Percentiles rank a stretch among this genome's conserved stretches.
Conservation (phyloP, 2,888 invertebrate genomes). For the Drosophila neotestacea region DNA sequence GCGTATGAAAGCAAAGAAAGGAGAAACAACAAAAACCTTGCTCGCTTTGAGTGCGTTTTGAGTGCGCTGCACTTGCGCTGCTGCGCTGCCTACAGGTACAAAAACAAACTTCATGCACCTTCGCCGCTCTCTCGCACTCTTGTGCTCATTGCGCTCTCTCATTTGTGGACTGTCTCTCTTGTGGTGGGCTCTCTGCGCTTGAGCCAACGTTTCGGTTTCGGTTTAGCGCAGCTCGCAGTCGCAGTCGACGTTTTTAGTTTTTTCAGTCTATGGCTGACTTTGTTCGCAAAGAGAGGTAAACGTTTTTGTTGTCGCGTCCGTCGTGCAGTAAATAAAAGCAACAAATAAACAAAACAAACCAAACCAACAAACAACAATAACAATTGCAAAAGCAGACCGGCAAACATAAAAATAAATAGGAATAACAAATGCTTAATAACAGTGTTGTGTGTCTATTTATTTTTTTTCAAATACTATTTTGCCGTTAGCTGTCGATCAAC, state of each 20-base stretch:
- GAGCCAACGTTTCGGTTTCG: constrained; percentile 50
- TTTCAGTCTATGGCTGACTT: constrained; percentile 76
- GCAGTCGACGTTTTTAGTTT: constrained; percentile 42
- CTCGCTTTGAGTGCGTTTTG: constrained; percentile 58
- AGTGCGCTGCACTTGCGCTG: constrained; percentile 74
- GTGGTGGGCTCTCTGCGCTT: constrained; percentile 42
- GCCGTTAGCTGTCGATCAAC: constrained; percentile 21
- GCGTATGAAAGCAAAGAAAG: constrained; percentile 6
- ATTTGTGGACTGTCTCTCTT: neutral
- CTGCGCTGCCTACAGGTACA: constrained; percentile 70
- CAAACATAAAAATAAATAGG: constrained; percentile 8
- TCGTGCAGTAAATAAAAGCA: constrained; percentile 22
- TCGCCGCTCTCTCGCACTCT: neutral
- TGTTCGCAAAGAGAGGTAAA: constrained; percentile 73
- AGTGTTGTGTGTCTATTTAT: constrained; percentile 13
- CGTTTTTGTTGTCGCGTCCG: constrained; percentile 53
- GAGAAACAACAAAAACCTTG: constrained; percentile 15
- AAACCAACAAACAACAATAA: constrained; percentile 17
- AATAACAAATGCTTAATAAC: constrained; percentile 38
- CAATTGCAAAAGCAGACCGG: constrained; percentile 40
- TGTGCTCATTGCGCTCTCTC: constrained; percentile 12
- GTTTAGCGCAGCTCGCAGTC: constrained; percentile 32
- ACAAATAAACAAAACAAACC: constrained; percentile 19
- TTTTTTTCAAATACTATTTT: constrained; percentile 10
- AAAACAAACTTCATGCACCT: constrained; percentile 8